Evolutionary conservation across 30 jellyfish, hydroid and myxozoan species (phyloP), one percentile per base, ranked within the genome.

Genomic region (Turritopsis rubra): DNA sequence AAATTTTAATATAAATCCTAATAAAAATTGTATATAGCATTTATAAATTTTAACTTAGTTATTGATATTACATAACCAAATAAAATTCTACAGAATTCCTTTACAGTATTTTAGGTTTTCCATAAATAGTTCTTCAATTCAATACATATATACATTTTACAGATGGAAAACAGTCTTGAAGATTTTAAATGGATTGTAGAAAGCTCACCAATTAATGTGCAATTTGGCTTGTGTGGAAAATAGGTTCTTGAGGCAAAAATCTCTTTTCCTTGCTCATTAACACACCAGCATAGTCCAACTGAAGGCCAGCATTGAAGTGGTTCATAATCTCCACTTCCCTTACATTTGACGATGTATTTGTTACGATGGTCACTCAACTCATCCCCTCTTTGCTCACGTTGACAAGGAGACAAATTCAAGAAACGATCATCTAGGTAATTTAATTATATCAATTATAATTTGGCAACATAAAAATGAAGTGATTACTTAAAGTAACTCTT

Each of bases 211-310:
- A 74, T 23, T 26, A 23, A 20, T 20, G 53, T 29, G 82, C 82
- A 74, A n/a, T 29, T 74, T 23, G 82, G 82, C 41, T 74, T 74
- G 82, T 74, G 28, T 8, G 82, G 82, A 74, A 74, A 74, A 74
- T 74, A 74, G 24, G 95, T 26, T 1, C 91, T 66, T 18, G 95
- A 52, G 27, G 79, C 86, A 66, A 54, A 53, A 26, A 66, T 71
- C 54, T 83, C 97, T n/a, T 28, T 52, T 29, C 97, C 97, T 25
- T 79, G 31, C 71, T 86, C 95, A 75, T 86, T 85, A 52, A 86
- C 95, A 75, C 97, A 90, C 97, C 97, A 90, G 75, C 97, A 90
- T 21, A 90, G 87, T 1, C 85, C 60, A 26, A 71, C 93, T 21
- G 81, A 68, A 23, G 80, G 72, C 97, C 97, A 90, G 77, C 97